phyloP scores from a whole-genome alignment of 2,113 vertebrate species.

The Terrapene triunguis region DNA sequence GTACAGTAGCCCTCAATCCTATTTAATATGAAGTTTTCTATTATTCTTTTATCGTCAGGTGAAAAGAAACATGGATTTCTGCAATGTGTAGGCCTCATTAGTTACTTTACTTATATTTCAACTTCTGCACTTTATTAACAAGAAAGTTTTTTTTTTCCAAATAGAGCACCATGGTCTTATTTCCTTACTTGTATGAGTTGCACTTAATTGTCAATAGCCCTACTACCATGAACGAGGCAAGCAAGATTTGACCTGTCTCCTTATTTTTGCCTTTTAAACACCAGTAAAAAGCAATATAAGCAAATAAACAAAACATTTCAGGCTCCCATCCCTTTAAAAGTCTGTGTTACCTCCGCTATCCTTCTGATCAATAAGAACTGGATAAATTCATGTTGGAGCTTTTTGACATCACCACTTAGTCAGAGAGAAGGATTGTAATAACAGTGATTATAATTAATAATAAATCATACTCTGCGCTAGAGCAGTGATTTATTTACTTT shows the following conservation, averaged over 20 bases:
- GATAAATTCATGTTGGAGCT: not conserved
- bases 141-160: not conserved
- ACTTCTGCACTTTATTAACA: not conserved
- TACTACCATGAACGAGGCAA: not conserved
- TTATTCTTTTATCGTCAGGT: not conserved
- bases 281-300: not conserved
- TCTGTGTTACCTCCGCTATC: not conserved
- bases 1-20: not conserved
- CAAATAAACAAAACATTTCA: not conserved
- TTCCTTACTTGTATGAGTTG: rapidly evolving
- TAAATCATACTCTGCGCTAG: not conserved
- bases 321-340: not conserved
- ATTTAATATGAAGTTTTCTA: not conserved
- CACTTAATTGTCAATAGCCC: not conserved
- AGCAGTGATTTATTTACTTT: not conserved
- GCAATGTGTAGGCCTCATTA: not conserved
- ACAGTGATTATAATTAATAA: not conserved
- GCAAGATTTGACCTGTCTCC: not conserved
- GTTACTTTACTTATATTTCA: not conserved
- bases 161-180: not conserved
- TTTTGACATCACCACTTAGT: not conserved
- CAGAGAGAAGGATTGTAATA: not conserved
- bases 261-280: not conserved
- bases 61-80: conserved; percentile 6
- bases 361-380: not conserved